Evolutionary conservation across 2,797 vertebrate species (phyloP), one percentile per base, ranked within the genome.

Genomic region (Neostethus bicornis): DNA sequence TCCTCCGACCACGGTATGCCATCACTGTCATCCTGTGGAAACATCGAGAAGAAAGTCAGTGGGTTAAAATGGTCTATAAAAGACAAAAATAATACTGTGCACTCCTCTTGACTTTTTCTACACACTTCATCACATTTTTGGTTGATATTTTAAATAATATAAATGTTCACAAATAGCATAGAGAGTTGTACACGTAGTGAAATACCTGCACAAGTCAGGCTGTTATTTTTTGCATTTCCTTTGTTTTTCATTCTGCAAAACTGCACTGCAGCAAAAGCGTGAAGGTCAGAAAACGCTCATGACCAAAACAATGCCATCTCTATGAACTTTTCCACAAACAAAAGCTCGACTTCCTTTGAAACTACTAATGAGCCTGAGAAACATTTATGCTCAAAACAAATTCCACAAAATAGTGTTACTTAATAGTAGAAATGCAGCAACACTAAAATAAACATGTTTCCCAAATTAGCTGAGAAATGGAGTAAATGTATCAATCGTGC

Each of bases 1-100:
- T 99, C 97, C 90, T 99, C 97, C 72, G 96, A 99, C 97, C 97
- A 99, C 28, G 96, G 96, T 90, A 99, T 99, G 83, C 97, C 97
- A 93, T 99, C 96, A 71, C 96, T 98, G 93, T 99, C 96, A 81
- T 99, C 97, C 97, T 99, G 81, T 29, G 53, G 44, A 75, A 35
- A 70, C 35, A 75, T n/a, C 17, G 11, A 71, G 26, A 65, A 28
- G 61, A 43, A 51, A 49, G 23, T 76, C 37, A 60, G 7, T 0
- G 2, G 10, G 39, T 73, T n/a, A 83, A 32, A 34, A 24, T 7
- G 45, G 57, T 55, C 16, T 2, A 3, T 1, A 23, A 29, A 13
- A 46, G 7, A 45, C 5, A 19, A 3, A 1, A 5, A 37, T 38
- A 8, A 20, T 4, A 19, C 4, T 41, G n/a, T 9, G 10, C 19